A percentile compares a stretch with the other conserved stretches of the same genome.
Conservation (phyloP, 2,113 vertebrate genomes). For the Chionodraco myersi region DNA sequence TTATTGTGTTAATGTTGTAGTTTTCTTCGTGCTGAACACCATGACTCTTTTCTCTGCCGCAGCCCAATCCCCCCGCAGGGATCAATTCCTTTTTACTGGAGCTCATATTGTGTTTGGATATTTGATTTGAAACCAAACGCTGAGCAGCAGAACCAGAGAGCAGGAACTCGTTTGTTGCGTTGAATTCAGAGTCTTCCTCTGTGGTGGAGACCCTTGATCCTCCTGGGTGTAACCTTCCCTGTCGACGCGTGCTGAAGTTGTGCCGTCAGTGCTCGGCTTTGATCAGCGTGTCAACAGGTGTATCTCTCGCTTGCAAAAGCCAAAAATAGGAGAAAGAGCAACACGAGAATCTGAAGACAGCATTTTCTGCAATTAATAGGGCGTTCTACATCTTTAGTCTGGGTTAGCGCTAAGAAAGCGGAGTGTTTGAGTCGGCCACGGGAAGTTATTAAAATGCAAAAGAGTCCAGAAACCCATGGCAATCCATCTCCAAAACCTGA, state of each 20-base stretch:
- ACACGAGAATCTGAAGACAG: slow-evolving; percentile 9
- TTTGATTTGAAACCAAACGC: slow-evolving; percentile 64
- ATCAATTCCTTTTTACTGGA: slow-evolving; percentile 67
- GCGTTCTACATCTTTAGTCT: slow-evolving; percentile 60
- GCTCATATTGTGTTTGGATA: slow-evolving; percentile 66
- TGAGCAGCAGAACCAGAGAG: slow-evolving; percentile 32
- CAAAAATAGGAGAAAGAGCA: slow-evolving; percentile 23
- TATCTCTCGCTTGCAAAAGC: slow-evolving; percentile 13
- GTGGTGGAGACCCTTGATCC: slow-evolving; percentile 57
- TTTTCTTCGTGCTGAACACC: slow-evolving; percentile 23
- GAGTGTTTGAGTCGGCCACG: slow-evolving; percentile 38
- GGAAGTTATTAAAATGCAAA: slow-evolving; percentile 76
- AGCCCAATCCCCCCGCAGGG: background rate
- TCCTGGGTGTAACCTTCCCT: slow-evolving; percentile 40
- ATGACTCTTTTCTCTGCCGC: slow-evolving; percentile 13
- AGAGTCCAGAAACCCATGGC: slow-evolving; percentile 56
- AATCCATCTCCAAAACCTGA: slow-evolving; percentile 64
- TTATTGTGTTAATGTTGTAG: background rate
- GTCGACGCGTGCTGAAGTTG: slow-evolving; percentile 35
- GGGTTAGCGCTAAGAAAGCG: background rate
- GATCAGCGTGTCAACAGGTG: slow-evolving; percentile 57
- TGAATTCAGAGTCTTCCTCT: slow-evolving; percentile 49
- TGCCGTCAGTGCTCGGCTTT: slow-evolving; percentile 54
- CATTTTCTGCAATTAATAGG: slow-evolving; percentile 66
- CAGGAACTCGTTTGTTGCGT: slow-evolving; percentile 18